These are phyloP conservation scores for Petromus typicus DNA, from an alignment of 2,113 vertebrate species.

Conservation along the genomic window DNA sequence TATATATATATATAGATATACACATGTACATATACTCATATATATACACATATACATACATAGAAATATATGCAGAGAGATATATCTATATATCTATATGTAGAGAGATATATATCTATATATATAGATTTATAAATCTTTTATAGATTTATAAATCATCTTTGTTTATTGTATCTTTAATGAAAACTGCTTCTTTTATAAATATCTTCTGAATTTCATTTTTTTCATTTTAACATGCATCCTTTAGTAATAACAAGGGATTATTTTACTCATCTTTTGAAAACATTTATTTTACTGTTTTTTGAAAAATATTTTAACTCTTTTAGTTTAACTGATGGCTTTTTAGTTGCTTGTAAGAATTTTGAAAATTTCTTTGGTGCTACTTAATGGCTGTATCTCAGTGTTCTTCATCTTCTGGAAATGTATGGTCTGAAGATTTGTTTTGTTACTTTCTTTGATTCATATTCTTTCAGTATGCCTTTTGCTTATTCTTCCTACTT, in stretches of 20 bases:
- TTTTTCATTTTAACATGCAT: constrained; percentile 2
- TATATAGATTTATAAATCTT: no score
- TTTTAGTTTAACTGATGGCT: not conserved
- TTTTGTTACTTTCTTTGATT: constrained; percentile 28
- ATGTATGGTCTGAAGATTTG: not conserved
- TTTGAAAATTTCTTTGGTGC: not conserved
- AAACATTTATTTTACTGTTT: not conserved
- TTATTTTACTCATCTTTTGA: not conserved
- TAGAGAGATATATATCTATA: no score
- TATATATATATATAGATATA: no score
- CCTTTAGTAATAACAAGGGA: not conserved
- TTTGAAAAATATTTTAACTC: not conserved
- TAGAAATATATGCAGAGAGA: no score
- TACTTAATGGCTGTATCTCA: not conserved
- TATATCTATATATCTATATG: no score
- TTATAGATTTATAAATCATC: no score
- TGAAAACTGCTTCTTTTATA: not conserved
- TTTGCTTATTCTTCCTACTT: not conserved
- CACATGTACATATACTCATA: no score
- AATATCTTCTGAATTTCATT: not conserved
- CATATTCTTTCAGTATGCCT: not conserved
- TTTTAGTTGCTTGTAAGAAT: constrained; percentile 14
- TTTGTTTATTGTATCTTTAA: not conserved
- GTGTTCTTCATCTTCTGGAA: constrained; percentile 11
- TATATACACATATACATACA: no score